Base-by-base conservation (phyloP, 2,113 vertebrate species). In the Falcunculus frontatus region DNA sequence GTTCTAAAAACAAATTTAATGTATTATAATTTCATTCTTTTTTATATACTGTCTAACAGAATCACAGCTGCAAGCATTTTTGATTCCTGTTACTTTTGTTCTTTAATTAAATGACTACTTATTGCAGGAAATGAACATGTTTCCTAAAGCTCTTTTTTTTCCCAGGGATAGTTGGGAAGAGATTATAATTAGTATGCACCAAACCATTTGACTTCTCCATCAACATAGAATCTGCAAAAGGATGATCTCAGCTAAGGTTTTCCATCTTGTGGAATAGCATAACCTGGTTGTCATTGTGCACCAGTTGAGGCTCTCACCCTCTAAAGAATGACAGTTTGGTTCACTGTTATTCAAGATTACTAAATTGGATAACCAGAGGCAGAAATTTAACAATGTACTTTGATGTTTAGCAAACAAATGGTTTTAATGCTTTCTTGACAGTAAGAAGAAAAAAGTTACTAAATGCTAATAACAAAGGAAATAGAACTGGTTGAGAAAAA, bases 1-100 rank as follows among this genome's bases (percentile, higher is more conserved):
- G 99, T 98, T 99, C 98, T 98, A 98, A 98, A 99, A 98, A 98
- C 98, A 99, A 98, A 98, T 99, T 99, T 99, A 97, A 97, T 97
- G 92, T 98, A 98, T 98, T 97, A 98, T 97, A 98, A 95, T 98
- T 97, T 95, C 53, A 96, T 92, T 97, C 90, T 98, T 97, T 98
- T 97, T 97, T 98, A 97, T 98, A 98, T 98, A 97, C 98, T 97
- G 98, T 98, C 97, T 97, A 97, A 98, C 97, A 97, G 94, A 95
- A 97, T 97, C 92, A 97, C 93, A 96, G 91, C 97, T 97, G 97
- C 97, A 94, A 97, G 95, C 97, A 97, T 98, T 98, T 97, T 98
- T 97, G 97, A 98, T 97, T 98, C 98, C 94, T 98, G 98, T 98
- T 98, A 97, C 97, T 98, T 98, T 98, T 96, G 95, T 97, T 97